These are phyloP conservation scores for Periplaneta americana DNA, from an alignment of 1,140 invertebrate genomes.

Conservation along the genomic window DNA sequence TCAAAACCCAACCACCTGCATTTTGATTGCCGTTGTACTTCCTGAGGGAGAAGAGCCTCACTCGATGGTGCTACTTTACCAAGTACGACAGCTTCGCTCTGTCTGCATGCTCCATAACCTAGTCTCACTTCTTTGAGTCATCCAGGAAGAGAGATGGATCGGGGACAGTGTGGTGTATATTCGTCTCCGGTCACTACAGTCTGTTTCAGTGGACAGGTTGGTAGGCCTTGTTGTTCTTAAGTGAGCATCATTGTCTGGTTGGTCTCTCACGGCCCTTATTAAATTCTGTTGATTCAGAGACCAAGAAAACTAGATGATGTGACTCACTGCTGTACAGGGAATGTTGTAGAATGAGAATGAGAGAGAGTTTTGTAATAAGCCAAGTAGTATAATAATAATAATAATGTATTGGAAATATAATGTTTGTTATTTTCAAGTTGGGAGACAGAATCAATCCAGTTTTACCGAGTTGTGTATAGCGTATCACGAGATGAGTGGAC, in stretches of 20 bases:
- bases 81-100: background rate
- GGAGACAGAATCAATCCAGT: background rate
- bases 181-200: background rate
- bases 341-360: background rate
- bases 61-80: background rate
- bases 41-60: background rate
- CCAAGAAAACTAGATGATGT: background rate
- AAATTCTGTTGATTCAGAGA: background rate
- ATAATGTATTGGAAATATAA: background rate
- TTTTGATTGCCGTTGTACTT: background rate
- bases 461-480: background rate
- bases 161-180: background rate
- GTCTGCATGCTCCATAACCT: background rate
- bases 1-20: background rate
- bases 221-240: background rate
- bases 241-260: background rate
- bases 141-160: background rate
- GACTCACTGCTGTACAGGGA: background rate
- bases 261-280: background rate
- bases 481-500: background rate
- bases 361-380: background rate
- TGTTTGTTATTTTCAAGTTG: background rate
- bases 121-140: background rate
- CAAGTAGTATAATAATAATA: background rate
- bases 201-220: background rate